These are phyloP conservation scores for Bellardia bayeri DNA, from an alignment of 2,888 invertebrate species.

Conservation along the genomic window DNA sequence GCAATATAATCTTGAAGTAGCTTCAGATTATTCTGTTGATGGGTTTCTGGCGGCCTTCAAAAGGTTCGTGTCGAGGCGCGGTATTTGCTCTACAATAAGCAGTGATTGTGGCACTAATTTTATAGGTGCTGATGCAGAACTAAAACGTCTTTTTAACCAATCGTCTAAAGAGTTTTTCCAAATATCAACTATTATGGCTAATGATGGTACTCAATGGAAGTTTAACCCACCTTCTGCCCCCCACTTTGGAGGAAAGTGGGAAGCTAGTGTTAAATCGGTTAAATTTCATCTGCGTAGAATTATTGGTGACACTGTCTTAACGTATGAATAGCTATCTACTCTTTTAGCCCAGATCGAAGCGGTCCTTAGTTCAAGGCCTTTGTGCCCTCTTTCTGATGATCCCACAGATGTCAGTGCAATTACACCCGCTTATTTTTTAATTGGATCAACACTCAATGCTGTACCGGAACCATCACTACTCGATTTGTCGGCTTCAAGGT, in stretches of 20 bases:
- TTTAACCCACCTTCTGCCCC: slow-evolving; percentile 36
- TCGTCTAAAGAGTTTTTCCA: background rate
- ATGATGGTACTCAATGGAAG: slow-evolving; percentile 42
- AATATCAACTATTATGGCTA: slow-evolving; percentile 16
- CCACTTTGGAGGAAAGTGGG: slow-evolving; percentile 18
- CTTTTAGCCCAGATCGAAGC: slow-evolving; percentile 31
- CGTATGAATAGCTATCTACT: slow-evolving; percentile 40
- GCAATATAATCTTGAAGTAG: slow-evolving; percentile 40
- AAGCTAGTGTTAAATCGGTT: slow-evolving; percentile 22
- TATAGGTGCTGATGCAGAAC: slow-evolving; percentile 48
- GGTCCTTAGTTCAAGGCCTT: slow-evolving; percentile 18
- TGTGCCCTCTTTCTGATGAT: slow-evolving; percentile 8
- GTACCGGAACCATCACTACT: slow-evolving; percentile 4
- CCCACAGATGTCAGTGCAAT: slow-evolving; percentile 13
- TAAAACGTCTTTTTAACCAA: slow-evolving; percentile 49
- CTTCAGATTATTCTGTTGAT: slow-evolving; percentile 43
- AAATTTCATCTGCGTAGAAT: slow-evolving; percentile 32
- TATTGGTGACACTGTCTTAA: slow-evolving; percentile 18
- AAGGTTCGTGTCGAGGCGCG: slow-evolving; percentile 46
- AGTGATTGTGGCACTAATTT: slow-evolving; percentile 59
- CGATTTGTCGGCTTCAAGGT: no score
- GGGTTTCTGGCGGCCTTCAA: slow-evolving; percentile 55
- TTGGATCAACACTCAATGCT: slow-evolving; percentile 13
- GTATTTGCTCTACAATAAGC: slow-evolving; percentile 16
- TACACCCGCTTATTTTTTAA: slow-evolving; percentile 29